These are phyloP conservation scores for Volucella inflata DNA, from an alignment of 2,888 invertebrate species.

Conservation along the genomic window DNA sequence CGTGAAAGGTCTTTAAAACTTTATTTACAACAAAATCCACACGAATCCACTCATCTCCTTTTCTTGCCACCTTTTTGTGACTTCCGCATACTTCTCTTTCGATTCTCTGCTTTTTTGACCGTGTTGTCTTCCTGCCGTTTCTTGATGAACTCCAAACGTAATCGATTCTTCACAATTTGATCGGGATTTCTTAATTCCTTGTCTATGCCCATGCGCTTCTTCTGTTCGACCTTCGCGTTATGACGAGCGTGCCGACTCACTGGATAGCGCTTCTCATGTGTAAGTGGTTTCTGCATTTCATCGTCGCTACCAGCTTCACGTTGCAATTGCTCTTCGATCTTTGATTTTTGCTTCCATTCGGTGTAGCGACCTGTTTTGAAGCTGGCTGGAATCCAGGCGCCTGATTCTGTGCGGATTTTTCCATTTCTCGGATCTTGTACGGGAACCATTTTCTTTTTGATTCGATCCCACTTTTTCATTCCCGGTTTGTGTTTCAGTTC, in stretches of 20 bases:
- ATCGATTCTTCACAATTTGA: slow-evolving; percentile 90
- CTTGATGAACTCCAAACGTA: slow-evolving; percentile 85
- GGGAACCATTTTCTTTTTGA: slow-evolving; percentile 97
- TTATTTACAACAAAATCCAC: slow-evolving; percentile 34
- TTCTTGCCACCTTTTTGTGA: slow-evolving; percentile 77
- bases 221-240: slow-evolving; percentile 89
- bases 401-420: slow-evolving; percentile 97
- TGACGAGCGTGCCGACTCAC: slow-evolving; percentile 91
- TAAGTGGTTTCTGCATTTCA: slow-evolving; percentile 78
- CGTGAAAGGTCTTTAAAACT: neutral
- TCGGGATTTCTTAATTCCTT: slow-evolving; percentile 89
- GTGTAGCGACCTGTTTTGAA: slow-evolving; percentile 96
- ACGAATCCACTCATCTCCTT: slow-evolving; percentile 18
- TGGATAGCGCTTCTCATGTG: slow-evolving; percentile 81
- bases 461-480: slow-evolving; percentile 95
- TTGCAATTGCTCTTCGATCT: slow-evolving; percentile 82
- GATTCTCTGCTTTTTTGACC: slow-evolving; percentile 83
- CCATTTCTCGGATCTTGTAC: slow-evolving; percentile 85
- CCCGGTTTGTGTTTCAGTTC: slow-evolving; percentile 87
- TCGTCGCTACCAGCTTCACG: slow-evolving; percentile 81
- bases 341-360: slow-evolving; percentile 92
- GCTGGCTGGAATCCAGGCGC: slow-evolving; percentile 95
- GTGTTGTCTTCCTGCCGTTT: slow-evolving; percentile 86
- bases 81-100: slow-evolving; percentile 82
- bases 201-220: slow-evolving; percentile 84